Evolutionary conservation across 2,888 invertebrate genomes (phyloP), one percentile per base, ranked within the genome.

Genomic region (Epirrhoe alternata): DNA sequence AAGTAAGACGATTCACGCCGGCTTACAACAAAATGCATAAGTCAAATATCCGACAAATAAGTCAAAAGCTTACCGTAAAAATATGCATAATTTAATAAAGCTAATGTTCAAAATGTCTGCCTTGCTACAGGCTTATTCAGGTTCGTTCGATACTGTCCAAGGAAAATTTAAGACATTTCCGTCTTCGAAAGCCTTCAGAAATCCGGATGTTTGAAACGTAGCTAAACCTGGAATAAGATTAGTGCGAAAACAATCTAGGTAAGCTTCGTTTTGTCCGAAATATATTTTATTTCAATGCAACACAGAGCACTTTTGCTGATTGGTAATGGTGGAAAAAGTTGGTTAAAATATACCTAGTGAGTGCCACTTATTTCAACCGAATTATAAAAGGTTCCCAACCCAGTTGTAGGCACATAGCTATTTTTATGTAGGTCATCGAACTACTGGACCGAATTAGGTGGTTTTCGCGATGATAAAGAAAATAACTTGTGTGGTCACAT

Each of bases 121-220:
- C 61, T 56, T 69, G 73, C 68, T 71, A 72, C 64, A 56, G 56
- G 75, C 69, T 78, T 74, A 71, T 66, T 64, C 71, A 75, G 74
- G 70, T 71, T 74, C 73, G 73, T 66, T 76, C 72, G 74, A 70
- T 61, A 66, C 61, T 64, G 59, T 66, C 66, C 55, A 62, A 62
- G 64, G 61, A 68, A 75, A 76, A 58, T 70, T 75, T 74, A 67
- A 74, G 66, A 60, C 61, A 60, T 66, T 65, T 73, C 47, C 52
- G 49, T 69, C 66, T 64, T 73, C 17, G 17, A 53, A 64, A 66
- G 63, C 63, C 69, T 68, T 50, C 51, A 54, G 58, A 61, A 64
- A 59, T 31, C 5, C 47, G 38, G 14, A 57, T 47, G 53, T 59
- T 64, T 68, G 61, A 53, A 60, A 54, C 45, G 59, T 64, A 65